Evolutionary conservation across 2,113 vertebrate genomes (phyloP), one percentile per base, ranked within the genome.

Genomic region (Bucco capensis): DNA sequence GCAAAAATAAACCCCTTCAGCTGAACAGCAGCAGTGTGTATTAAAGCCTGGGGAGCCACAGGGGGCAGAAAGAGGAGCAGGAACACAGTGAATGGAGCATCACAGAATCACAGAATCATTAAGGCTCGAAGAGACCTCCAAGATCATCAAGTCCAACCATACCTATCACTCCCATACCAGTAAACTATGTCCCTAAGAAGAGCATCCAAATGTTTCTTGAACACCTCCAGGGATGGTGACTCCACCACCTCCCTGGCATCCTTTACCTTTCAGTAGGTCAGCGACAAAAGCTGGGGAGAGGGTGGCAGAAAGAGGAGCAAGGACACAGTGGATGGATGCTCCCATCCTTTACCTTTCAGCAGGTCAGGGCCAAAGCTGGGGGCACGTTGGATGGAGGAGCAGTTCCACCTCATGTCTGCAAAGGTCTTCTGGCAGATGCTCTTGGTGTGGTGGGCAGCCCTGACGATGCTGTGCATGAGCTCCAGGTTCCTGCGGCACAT

Each of bases 361-460:
- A 98, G 96, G 35, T 98, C 97, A 4, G 97, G 97, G 6, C 93
- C 92, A 27, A 98, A 97, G 64, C 90, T 80, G 46, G 97, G 97
- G 10, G 97, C 97, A 0, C 64, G 75, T 17, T 74, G 96, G 65
- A 98, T 47, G 46, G 97, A 98, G 24, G 98, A 98, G 83, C 98
- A 98, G 94, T 98, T 98, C 98, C 98, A 98, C 19, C 98, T 89
- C 97, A 98, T 98, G 88, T 97, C 97, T 0, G 93, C 51, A 2
- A 98, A 98, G 33, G 96, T 83, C 40, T 79, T 86, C 89, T 96
- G 97, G 92, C 98, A 98, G 50, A 95, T 27, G 17, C 31, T 56
- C 74, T 97, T 95, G 12, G 97, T 97, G 5, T 91, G 85, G 10
- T 56, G 93, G 37, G 98, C 97, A 0, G 98, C 98, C 12, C 53